phyloP scores from a whole-genome alignment of 2,113 vertebrate species.

The Sinocyclocheilus anshuiensis region DNA sequence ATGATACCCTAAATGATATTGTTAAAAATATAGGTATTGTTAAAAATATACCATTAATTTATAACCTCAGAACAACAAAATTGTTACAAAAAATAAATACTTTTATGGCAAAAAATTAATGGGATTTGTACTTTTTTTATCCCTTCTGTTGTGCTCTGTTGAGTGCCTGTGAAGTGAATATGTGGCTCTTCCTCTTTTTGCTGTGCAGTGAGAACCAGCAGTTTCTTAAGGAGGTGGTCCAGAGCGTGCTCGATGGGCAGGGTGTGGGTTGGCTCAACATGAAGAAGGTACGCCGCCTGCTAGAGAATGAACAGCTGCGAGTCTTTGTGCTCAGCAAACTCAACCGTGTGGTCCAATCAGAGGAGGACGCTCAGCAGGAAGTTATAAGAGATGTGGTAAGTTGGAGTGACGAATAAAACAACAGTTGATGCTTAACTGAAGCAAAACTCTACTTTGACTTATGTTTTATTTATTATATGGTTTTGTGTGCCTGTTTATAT shows the following conservation, averaged over 20 bases:
- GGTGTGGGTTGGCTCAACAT: constrained; percentile 98
- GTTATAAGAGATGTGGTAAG: constrained; percentile 96
- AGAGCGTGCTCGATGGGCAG: constrained; percentile 94
- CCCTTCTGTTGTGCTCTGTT: not conserved
- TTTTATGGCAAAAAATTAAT: too few species aligned
- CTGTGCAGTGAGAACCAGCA: constrained; percentile 94
- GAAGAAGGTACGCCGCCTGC: constrained; percentile 94
- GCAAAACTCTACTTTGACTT: not conserved
- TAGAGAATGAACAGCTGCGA: constrained; percentile 96
- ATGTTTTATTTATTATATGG: not conserved
- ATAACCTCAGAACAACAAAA: not conserved
- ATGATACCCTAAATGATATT: too few species aligned
- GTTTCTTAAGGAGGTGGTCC: constrained; percentile 97
- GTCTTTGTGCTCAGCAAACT: constrained; percentile 95
- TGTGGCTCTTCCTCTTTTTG: not conserved
- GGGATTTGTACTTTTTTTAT: too few species aligned
- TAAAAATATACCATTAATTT: not conserved
- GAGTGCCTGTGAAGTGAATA: not conserved
- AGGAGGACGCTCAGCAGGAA: constrained; percentile 90
- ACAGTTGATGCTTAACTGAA: not conserved
- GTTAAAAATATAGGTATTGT: not conserved
- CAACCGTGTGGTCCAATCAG: constrained; percentile 84
- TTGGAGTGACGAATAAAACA: not conserved
- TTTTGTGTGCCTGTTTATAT: constrained; percentile 10
- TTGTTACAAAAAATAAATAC: not conserved